Evolutionary conservation across 2,113 vertebrate genomes (phyloP).

Genomic region (Galbula dea): DNA sequence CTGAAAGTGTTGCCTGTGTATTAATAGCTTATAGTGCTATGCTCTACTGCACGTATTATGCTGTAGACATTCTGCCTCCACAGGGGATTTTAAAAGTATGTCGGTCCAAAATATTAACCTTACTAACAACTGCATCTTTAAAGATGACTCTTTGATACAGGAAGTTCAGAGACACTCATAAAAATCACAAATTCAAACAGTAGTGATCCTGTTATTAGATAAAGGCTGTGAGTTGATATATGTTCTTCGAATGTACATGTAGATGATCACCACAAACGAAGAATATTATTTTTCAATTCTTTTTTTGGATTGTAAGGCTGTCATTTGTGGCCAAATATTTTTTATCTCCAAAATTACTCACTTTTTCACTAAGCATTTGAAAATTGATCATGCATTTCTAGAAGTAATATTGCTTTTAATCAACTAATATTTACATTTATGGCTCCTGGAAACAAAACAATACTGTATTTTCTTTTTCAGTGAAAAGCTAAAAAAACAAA

Average conservation of each 20-base stretch:
- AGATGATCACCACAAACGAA: neutral
- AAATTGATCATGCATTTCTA: neutral
- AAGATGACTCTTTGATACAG: neutral
- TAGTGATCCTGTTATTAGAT: neutral
- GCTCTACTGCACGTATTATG: neutral
- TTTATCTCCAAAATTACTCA: neutral
- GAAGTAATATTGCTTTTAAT: neutral
- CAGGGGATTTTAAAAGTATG: neutral
- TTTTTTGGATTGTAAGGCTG: neutral
- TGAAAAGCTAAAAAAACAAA: neutral
- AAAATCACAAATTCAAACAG: neutral
- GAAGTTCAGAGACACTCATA: neutral
- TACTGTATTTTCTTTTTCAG: neutral
- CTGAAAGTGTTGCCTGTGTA: slow-evolving; percentile 10
- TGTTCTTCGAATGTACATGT: neutral
- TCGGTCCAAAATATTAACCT: slow-evolving; percentile 10
- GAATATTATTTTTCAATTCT: neutral
- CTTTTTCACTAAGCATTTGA: neutral
- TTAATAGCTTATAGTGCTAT: neutral
- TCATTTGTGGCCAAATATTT: neutral
- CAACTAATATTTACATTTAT: neutral
- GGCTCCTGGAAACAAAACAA: neutral
- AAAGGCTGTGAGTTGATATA: neutral
- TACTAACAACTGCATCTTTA: neutral
- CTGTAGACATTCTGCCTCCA: neutral